Conservation (phyloP, 2,797 vertebrate genomes). For the Cercopithecus neglectus region DNA sequence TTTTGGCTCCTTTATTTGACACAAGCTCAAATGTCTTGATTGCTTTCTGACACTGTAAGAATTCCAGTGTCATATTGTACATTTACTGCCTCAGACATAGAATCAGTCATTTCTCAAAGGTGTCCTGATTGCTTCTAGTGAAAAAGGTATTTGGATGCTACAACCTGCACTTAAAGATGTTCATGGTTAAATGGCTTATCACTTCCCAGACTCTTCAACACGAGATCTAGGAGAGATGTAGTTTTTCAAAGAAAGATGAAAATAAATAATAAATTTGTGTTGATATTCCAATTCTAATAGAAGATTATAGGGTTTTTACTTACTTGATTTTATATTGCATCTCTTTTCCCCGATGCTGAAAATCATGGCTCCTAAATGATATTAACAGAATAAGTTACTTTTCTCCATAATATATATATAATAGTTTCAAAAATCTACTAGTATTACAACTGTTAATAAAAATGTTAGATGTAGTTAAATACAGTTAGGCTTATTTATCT, state of each 20-base stretch:
- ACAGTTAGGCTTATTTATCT: background rate
- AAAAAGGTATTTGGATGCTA: background rate
- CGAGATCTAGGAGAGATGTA: background rate
- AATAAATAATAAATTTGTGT: background rate
- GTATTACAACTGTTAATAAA: background rate
- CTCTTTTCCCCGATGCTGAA: background rate
- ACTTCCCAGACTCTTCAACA: constrained; percentile 10
- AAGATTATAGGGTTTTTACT: background rate
- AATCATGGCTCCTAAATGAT: background rate
- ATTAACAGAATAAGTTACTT: background rate
- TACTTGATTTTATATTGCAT: background rate
- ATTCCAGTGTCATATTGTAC: background rate
- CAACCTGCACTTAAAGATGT: background rate
- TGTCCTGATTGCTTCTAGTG: background rate
- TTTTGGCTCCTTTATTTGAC: background rate
- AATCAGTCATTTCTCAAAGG: background rate
- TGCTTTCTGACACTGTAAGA: background rate
- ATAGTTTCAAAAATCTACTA: background rate
- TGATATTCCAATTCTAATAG: background rate
- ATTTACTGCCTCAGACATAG: background rate
- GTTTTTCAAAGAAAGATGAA: constrained; percentile 38
- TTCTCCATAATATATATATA: background rate
- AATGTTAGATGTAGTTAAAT: background rate
- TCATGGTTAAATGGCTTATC: background rate
- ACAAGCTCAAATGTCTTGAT: background rate